phyloP scores from a whole-genome alignment of 2,797 vertebrate species.

The Sebastiscus tertius region DNA sequence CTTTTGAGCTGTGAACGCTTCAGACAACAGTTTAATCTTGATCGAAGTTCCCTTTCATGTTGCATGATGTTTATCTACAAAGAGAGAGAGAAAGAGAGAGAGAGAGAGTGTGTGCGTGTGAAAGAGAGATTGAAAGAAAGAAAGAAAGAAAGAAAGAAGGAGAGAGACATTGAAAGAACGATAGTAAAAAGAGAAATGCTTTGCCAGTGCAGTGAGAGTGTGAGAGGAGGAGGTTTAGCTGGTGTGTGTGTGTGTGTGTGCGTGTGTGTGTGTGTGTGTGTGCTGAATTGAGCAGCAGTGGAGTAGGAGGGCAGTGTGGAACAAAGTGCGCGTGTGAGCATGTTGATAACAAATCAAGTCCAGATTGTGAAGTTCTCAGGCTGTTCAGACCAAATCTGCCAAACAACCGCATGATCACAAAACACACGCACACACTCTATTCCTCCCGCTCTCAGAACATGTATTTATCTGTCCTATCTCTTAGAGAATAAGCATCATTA shows the following conservation, averaged over 20 bases:
- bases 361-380: conserved; percentile 55
- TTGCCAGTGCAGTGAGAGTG: background rate
- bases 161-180: too few species aligned
- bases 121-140: too few species aligned
- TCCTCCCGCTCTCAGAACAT: background rate
- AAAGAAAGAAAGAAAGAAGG: too few species aligned
- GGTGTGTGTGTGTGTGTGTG: background rate
- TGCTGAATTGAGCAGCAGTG: conserved; percentile 52
- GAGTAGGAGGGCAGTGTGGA: conserved; percentile 52
- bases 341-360: conserved; percentile 37
- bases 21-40: background rate
- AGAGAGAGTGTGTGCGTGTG: too few species aligned
- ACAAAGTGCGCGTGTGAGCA: conserved; percentile 24
- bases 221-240: background rate
- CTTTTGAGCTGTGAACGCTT: background rate
- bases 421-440: background rate
- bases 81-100: too few species aligned
- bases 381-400: conserved; percentile 54
- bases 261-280: background rate
- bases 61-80: background rate
- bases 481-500: conserved; percentile 4
- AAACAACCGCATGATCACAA: background rate
- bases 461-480: background rate
- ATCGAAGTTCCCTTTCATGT: background rate
- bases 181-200: background rate